phyloP scores from a whole-genome alignment of 2,888 invertebrate species.

The Drosophila algonquin region DNA sequence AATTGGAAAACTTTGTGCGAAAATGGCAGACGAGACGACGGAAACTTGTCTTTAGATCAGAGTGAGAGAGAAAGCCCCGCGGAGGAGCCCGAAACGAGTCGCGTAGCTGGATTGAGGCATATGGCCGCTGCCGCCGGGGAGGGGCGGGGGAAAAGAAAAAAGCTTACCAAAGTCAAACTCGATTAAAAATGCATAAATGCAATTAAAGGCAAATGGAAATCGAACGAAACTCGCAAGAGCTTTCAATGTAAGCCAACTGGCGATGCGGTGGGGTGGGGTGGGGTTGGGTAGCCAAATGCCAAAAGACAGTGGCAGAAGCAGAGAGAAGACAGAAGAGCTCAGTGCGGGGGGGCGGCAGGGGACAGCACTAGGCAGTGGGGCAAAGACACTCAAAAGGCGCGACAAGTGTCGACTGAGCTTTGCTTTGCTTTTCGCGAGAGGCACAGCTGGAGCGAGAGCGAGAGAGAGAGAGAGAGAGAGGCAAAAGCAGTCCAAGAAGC shows the following conservation, averaged over 20 bases:
- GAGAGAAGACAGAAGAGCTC: background rate
- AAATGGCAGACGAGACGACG: slow-evolving; percentile 20
- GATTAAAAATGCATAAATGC: slow-evolving; percentile 57
- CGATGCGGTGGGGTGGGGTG: background rate
- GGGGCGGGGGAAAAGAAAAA: slow-evolving; percentile 9
- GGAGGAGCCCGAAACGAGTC: background rate
- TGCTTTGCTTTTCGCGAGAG: slow-evolving; percentile 36
- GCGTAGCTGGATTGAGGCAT: background rate
- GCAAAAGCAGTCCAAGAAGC: slow-evolving; percentile 24
- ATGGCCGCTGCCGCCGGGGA: background rate
- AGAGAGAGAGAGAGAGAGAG: slow-evolving; percentile 48
- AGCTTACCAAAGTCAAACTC: slow-evolving; percentile 53
- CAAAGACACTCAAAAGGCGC: slow-evolving; percentile 44
- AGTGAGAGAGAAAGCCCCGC: background rate
- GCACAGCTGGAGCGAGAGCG: background rate
- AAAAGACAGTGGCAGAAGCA: slow-evolving; percentile 55
- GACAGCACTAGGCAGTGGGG: slow-evolving; percentile 7
- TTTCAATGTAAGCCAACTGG: slow-evolving; percentile 10
- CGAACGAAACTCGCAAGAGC: slow-evolving; percentile 39
- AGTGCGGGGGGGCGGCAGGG: background rate
- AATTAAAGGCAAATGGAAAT: slow-evolving; percentile 54
- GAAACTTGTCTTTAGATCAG: slow-evolving; percentile 25
- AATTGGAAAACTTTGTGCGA: slow-evolving; percentile 44
- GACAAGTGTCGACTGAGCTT: slow-evolving; percentile 53
- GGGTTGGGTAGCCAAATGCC: slow-evolving; percentile 39